A percentile compares a stretch with the other conserved stretches of the same genome.
These are phyloP conservation scores for Microcebus murinus DNA, from an alignment of 2,113 vertebrate species.

Conservation along the genomic window DNA sequence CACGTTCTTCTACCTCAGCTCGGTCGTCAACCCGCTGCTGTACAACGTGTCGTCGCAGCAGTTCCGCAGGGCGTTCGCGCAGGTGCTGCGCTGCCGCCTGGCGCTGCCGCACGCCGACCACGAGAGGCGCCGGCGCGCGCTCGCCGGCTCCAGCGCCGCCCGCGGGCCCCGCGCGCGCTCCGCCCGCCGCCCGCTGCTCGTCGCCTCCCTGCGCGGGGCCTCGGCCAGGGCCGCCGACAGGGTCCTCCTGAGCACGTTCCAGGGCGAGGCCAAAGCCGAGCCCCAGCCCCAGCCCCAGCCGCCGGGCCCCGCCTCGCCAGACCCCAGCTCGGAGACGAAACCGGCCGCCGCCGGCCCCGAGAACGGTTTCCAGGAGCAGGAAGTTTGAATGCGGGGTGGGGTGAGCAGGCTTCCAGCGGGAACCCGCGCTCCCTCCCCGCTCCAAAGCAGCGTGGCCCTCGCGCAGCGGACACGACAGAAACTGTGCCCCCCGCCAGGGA, in stretches of 20 bases:
- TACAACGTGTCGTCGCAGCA: slow-evolving; percentile 96
- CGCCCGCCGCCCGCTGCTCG: slow-evolving; percentile 73
- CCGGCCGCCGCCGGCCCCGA: rapidly evolving
- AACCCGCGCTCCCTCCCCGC: not conserved
- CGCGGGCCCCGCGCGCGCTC: slow-evolving; percentile 59
- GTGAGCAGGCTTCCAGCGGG: slow-evolving; percentile 37
- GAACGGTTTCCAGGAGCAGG: slow-evolving; percentile 81
- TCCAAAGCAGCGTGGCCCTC: not conserved
- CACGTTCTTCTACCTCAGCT: slow-evolving; percentile 97
- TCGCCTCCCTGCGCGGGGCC: slow-evolving; percentile 67
- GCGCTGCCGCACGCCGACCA: slow-evolving; percentile 90
- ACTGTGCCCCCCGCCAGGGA: not conserved
- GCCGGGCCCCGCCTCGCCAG: not conserved
- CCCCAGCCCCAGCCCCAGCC: not conserved
- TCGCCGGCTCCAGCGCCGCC: not conserved
- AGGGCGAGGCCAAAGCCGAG: slow-evolving; percentile 18
- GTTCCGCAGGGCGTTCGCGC: slow-evolving; percentile 92
- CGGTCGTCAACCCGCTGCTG: slow-evolving; percentile 95
- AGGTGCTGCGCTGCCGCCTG: slow-evolving; percentile 91
- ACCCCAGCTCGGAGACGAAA: not conserved
- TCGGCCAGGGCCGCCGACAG: slow-evolving; percentile 38
- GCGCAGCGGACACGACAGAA: not conserved
- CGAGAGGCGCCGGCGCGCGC: slow-evolving; percentile 76
- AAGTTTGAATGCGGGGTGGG: slow-evolving; percentile 78
- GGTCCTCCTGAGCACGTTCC: slow-evolving; percentile 83